Base-by-base conservation (phyloP, 2,888 invertebrate genomes). In the Monochamus alternatus region DNA sequence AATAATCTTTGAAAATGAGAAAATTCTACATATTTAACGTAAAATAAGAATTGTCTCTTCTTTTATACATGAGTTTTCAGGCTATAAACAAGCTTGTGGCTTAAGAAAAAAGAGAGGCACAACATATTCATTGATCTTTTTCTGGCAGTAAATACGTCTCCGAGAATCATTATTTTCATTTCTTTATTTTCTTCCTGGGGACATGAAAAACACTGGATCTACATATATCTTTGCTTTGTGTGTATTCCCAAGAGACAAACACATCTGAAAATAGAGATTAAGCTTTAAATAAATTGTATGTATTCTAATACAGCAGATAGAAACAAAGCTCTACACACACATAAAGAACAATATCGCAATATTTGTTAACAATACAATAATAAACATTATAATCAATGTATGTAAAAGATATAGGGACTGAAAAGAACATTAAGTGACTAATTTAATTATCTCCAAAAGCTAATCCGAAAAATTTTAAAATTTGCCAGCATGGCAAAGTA, bases 81-180 rank as follows among this genome's bases (percentile, higher is more conserved):
- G 22, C 10, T 55, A 55, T 7, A 55, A n/a, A 22, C 55, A 55
- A 14, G 55, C 55, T 3, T 55, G 14, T 14, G 55, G 14, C 22
- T 55, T 55, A 55, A 55, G 55, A 55, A 55, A 55, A 22, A 55
- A 55, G 5, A 14, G 22, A 14, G 55, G 55, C n/a, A 55, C 55
- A 55, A 55, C n/a, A 55, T 5, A n/a, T 55, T 55, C 55, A 55
- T 55, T 55, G 55, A n/a, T 55, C n/a, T 14, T 55, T 55, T 55
- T 38, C 22, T 7, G 55, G 14, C 4, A n/a, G n/a, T 14, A 55
- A 55, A n/a, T 22, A 55, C 5, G 22, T 55, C 14, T 14, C 22
- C 55, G 55, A 38, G 14, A 14, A n/a, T 55, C 55, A n/a, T 55
- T 55, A 55, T 55, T 51, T 55, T n/a, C 55, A 22, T 55, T 55